phyloP scores from a whole-genome alignment of 2,113 vertebrate genomes.

The Eurypyga helias region DNA sequence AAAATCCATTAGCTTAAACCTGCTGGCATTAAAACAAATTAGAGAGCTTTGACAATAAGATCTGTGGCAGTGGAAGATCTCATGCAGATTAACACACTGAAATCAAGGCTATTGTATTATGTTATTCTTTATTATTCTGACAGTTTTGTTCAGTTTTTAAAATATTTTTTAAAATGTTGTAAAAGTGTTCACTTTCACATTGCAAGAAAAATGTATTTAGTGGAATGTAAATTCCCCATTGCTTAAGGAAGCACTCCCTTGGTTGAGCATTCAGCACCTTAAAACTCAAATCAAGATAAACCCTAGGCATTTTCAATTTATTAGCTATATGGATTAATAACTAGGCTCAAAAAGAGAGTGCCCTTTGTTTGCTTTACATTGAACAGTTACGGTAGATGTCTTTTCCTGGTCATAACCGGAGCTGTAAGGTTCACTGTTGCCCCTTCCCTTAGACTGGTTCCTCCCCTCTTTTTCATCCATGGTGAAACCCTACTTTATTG shows the following conservation, averaged over 20 bases:
- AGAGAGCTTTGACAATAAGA: background rate
- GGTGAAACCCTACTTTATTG: background rate
- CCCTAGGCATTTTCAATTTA: background rate
- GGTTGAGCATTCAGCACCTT: background rate
- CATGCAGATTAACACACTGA: background rate
- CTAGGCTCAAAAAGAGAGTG: background rate
- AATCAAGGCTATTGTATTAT: background rate
- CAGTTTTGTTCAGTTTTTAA: background rate
- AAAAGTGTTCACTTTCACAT: background rate
- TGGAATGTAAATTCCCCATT: background rate
- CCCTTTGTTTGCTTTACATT: background rate
- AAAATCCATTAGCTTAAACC: conserved; percentile 7
- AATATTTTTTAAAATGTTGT: background rate
- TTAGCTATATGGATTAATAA: background rate
- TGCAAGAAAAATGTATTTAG: background rate
- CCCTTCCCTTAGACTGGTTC: background rate
- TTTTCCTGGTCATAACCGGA: background rate
- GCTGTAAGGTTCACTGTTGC: background rate
- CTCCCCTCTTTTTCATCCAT: background rate
- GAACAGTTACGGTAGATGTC: background rate
- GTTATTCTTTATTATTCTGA: background rate
- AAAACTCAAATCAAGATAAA: background rate
- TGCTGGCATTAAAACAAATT: background rate
- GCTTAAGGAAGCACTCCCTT: background rate
- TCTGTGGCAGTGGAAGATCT: background rate